phyloP scores from a whole-genome alignment of 2,797 vertebrate genomes.

The Salarias fasciatus region DNA sequence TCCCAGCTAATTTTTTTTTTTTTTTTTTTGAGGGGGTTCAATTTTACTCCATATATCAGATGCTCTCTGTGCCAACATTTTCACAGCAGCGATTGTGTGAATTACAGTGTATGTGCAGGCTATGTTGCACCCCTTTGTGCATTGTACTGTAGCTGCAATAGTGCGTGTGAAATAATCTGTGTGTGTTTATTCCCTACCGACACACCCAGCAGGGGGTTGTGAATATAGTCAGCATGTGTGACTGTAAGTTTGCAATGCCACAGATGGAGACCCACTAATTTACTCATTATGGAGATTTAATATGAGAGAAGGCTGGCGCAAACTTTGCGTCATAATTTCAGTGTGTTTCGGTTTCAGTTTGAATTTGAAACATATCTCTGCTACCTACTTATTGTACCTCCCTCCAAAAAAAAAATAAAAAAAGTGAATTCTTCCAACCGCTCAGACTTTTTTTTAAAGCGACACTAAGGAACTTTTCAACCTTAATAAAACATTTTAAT shows the following conservation, averaged over 20 bases:
- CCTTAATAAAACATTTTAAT: too few relatives aligned
- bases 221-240: conserved; percentile 69
- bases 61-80: conserved; percentile 52
- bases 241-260: conserved; percentile 70
- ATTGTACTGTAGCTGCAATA: conserved; percentile 41
- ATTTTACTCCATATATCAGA: conserved; percentile 61
- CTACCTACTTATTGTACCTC: conserved; percentile 20
- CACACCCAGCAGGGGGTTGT: conserved; percentile 73
- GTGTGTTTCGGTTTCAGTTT: conserved; percentile 30
- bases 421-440: too few relatives aligned
- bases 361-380: conserved; percentile 29
- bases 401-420: conserved; percentile 33
- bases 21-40: conserved; percentile 27
- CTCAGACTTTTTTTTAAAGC: background rate
- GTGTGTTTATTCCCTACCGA: conserved; percentile 74
- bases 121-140: conserved; percentile 56
- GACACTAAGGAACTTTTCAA: too few relatives aligned
- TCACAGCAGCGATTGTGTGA: conserved; percentile 53
- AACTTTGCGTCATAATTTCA: conserved; percentile 10
- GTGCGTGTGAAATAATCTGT: conserved; percentile 63
- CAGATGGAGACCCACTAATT: conserved; percentile 80
- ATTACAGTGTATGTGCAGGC: conserved; percentile 40
- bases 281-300: conserved; percentile 75
- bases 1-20: conserved; percentile 22
- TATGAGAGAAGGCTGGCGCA: conserved; percentile 48